Evolutionary conservation across 2,113 vertebrate species (phyloP).

Genomic region (Cyanoderma ruficeps): DNA sequence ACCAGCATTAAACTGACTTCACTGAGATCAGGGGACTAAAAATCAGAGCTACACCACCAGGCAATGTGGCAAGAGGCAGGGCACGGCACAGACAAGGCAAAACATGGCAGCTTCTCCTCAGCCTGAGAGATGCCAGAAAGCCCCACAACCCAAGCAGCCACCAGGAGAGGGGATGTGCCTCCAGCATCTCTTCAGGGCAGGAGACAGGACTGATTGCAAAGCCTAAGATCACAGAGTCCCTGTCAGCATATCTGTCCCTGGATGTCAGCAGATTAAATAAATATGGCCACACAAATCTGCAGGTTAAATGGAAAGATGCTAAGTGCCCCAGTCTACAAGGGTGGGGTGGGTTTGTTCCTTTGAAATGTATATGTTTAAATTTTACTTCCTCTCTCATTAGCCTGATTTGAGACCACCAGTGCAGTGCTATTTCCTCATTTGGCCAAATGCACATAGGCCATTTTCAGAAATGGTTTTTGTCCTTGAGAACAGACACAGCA

Average conservation of each 20-base stretch:
- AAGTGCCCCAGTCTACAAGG: accelerated
- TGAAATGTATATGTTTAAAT: background rate
- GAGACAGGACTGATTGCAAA: background rate
- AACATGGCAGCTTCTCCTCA: accelerated
- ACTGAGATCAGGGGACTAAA: background rate
- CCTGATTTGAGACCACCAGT: background rate
- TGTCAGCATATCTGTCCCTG: background rate
- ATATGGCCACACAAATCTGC: background rate
- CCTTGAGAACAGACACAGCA: background rate
- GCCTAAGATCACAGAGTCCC: background rate
- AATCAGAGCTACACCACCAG: background rate
- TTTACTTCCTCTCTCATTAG: background rate
- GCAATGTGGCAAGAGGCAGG: background rate
- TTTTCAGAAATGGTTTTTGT: background rate
- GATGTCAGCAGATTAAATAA: background rate
- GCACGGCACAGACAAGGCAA: background rate
- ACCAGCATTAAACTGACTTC: background rate
- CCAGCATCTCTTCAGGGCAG: background rate
- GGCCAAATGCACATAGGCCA: background rate
- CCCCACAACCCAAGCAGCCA: accelerated
- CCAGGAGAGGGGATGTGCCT: background rate
- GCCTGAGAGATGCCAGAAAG: background rate
- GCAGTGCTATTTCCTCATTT: background rate
- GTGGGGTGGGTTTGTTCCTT: background rate
- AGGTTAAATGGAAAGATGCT: background rate